Evolutionary conservation across 53 echinoderm and acorn worm species (phyloP), one percentile per base, ranked within the genome.

Genomic region (Stichopus horrens): DNA sequence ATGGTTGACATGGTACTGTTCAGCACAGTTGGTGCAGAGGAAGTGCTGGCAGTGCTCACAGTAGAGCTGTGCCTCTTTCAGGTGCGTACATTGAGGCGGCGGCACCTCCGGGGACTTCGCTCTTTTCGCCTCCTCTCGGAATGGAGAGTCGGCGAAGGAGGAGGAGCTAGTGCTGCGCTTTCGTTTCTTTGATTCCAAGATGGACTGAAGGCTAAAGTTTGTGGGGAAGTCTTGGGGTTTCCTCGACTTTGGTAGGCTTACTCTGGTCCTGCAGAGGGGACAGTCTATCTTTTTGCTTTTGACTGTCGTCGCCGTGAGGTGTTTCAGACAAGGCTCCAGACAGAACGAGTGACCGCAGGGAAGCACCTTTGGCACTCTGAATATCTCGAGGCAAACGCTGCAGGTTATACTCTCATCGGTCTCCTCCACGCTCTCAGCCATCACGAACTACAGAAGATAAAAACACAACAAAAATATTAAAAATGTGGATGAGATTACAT

Each of bases 301-400:
- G 5, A 5, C 58, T 5, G 85, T 52, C 14, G 19, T 21, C 11
- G 21, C 11, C 8, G 82, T 18, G 4, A 85, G 65, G 13, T 65
- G 11, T 8, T 4, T 22, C 52, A 85, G 16, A 59, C 85, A 85
- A 7, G 85, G 85, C 16, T 85, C 85, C 21, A 21, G 67, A 65
- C 85, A 85, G 67, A 85, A 85, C 5, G 85, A 85, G 52, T 85
- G 85, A 9, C 85, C 85, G 6, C 85, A 85, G 6, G 85, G 51
- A 16, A 85, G 65, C 13, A 85, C 85, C 67, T 85, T 85, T 10
- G 85, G 85, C 5, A 22, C n/a, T 68, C 51, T 85, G 51, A 85
- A 85, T 23, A 85, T 67, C 37, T 85, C 85, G 1, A 85, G 85
- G 23, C 85, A 85, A 11, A 83, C 83, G 18, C 83, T 83, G 59